These are phyloP conservation scores for Saimiri boliviensis DNA, from an alignment of 2,113 vertebrate species.

Conservation along the genomic window DNA sequence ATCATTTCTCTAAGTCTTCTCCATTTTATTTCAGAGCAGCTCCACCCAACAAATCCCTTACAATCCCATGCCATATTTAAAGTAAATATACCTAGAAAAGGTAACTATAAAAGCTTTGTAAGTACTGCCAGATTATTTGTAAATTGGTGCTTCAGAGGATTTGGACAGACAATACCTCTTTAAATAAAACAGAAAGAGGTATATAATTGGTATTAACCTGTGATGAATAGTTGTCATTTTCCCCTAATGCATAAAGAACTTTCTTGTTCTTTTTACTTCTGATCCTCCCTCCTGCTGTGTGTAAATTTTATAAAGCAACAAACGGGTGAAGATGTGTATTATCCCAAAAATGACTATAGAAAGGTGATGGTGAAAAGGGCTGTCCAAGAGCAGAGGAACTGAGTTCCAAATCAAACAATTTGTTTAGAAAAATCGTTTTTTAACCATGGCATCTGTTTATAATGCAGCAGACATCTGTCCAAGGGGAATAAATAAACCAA, in stretches of 20 bases:
- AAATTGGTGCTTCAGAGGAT: neutral
- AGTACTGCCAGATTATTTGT: neutral
- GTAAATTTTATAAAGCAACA: slow-evolving; percentile 51
- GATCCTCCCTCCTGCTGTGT: neutral
- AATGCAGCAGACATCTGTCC: slow-evolving; percentile 66
- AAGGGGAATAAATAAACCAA: slow-evolving; percentile 68
- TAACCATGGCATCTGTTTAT: slow-evolving; percentile 61
- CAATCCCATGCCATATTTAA: neutral
- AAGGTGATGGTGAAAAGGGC: neutral
- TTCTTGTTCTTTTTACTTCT: slow-evolving; percentile 24
- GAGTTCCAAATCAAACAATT: slow-evolving; percentile 58
- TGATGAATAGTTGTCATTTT: slow-evolving; percentile 12
- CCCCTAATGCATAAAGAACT: neutral
- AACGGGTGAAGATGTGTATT: slow-evolving; percentile 26
- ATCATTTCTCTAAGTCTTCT: neutral
- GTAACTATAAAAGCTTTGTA: neutral
- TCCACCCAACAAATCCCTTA: neutral
- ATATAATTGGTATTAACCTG: slow-evolving; percentile 16
- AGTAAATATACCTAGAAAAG: slow-evolving; percentile 21
- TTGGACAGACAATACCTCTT: slow-evolving; percentile 37
- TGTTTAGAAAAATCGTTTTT: slow-evolving; percentile 78
- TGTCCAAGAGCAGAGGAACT: rapidly evolving
- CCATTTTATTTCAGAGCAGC: neutral
- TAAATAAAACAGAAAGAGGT: slow-evolving; percentile 57
- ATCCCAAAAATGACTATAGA: slow-evolving; percentile 3